Evolutionary conservation across 2,113 vertebrate species (phyloP), one percentile per base, ranked within the genome.

Genomic region (Megalops atlanticus): DNA sequence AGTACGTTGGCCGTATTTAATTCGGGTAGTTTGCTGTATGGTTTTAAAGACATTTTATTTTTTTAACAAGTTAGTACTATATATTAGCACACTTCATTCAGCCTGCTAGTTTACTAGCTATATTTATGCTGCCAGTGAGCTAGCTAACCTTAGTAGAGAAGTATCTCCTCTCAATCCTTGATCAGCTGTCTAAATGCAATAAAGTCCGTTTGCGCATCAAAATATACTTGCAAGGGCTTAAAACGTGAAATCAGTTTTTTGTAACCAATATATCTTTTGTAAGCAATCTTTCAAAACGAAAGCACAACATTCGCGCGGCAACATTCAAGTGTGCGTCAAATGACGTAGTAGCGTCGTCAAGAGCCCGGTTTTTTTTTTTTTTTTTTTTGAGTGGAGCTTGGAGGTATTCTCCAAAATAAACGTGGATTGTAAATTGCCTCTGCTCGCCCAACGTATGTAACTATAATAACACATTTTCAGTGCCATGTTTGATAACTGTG

Each of bases 1-100:
- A 95, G 54, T 11, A 94, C 82, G 43, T 74, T 94, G 0, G 93
- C 93, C 1, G 89, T 82, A 68, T 93, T 93, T 52, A 92, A 78
- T 14, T 76, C 84, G 1, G 93, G 94, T 1, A 90, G 79, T 82
- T 92, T 93, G 80, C 78, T 91, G 74, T 91, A 94, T 0, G 94
- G 92, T 52, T 88, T 90, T 79, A 88, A 16, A 39, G 93, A 87
- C 94, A 92, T 92, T 33, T 15, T 58, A 92, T 92, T 33, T 15
- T 58, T 6, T 2, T 52, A 52, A 18, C 49, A 16, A 52, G 52
- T n/a, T 64, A 64, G n/a, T 8, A 64, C 24, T n/a, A 18, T 8
- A 8, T 58, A n/a, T n/a, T 24, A 1, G 24, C n/a, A 24, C 18
- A 24, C 16, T 54, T 54, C 49, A 4, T 24, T 54, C 49, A 54